These are phyloP conservation scores for Sabellastarte sp. DNA, from an alignment of 2,888 invertebrate species.

Conservation along the genomic window DNA sequence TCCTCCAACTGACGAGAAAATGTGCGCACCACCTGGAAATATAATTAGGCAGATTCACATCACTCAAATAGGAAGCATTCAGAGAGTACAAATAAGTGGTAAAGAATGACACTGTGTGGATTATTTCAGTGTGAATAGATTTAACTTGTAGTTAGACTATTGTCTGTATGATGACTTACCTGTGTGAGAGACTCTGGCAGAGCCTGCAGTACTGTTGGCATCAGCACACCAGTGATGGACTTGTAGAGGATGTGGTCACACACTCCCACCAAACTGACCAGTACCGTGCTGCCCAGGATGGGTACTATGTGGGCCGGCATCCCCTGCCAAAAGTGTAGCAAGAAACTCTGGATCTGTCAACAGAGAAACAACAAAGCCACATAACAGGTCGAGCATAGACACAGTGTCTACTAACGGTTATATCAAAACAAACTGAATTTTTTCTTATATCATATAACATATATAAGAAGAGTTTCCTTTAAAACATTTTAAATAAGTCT, in stretches of 20 bases:
- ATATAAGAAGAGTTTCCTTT: no score
- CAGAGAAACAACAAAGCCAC: no score
- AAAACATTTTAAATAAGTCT: no score
- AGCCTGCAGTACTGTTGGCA: constrained; percentile 51
- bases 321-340: constrained; percentile 36
- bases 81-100: not conserved
- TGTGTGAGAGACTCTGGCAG: constrained; percentile 32
- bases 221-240: constrained; percentile 59
- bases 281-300: constrained; percentile 30
- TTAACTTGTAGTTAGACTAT: no score
- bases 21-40: constrained; percentile 58
- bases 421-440: no score
- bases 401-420: no score
- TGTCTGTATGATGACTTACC: no score
- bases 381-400: no score
- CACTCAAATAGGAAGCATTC: constrained; percentile 11
- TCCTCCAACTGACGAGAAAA: constrained; percentile 60
- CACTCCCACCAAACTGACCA: constrained; percentile 61
- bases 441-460: no score
- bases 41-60: constrained; percentile 40
- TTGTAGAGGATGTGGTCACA: constrained; percentile 62
- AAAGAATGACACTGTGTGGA: not conserved
- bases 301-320: constrained; percentile 34
- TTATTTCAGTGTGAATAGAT: no score
- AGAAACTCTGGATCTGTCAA: constrained; percentile 58